phyloP scores from a whole-genome alignment of 2,888 invertebrate genomes.

The Actias luna region DNA sequence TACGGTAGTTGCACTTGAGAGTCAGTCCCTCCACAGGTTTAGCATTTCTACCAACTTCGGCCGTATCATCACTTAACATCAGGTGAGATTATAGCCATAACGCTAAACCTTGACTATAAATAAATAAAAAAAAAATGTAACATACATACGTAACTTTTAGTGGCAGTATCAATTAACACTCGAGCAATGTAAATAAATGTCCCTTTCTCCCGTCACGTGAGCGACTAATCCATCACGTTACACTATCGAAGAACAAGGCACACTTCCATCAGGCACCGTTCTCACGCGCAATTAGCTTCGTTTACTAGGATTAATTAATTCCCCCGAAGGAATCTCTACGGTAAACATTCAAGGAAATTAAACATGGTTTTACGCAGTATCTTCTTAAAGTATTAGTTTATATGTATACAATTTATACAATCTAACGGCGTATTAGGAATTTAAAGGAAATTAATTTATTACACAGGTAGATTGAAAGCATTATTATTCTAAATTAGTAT shows the following conservation, averaged over 20 bases:
- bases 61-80: too few species aligned
- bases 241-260: constrained; percentile 26
- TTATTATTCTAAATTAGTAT: too few species aligned
- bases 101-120: too few species aligned
- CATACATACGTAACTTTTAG: neutral
- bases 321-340: constrained; percentile 38
- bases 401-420: neutral
- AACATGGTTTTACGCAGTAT: constrained; percentile 37
- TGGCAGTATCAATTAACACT: neutral
- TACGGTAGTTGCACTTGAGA: too few species aligned
- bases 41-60: too few species aligned
- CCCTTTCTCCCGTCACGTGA: constrained; percentile 28
- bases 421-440: neutral
- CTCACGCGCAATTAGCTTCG: constrained; percentile 55
- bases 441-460: neutral
- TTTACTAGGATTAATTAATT: constrained; percentile 62
- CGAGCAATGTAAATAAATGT: constrained; percentile 25
- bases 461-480: neutral
- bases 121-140: neutral
- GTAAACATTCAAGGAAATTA: constrained; percentile 48
- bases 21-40: too few species aligned
- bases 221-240: constrained; percentile 42
- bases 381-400: neutral
- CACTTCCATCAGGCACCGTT: constrained; percentile 31
- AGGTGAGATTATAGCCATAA: too few species aligned